These are phyloP conservation scores for Apoda limacodes DNA, from an alignment of 2,888 invertebrate genomes.

Conservation along the genomic window DNA sequence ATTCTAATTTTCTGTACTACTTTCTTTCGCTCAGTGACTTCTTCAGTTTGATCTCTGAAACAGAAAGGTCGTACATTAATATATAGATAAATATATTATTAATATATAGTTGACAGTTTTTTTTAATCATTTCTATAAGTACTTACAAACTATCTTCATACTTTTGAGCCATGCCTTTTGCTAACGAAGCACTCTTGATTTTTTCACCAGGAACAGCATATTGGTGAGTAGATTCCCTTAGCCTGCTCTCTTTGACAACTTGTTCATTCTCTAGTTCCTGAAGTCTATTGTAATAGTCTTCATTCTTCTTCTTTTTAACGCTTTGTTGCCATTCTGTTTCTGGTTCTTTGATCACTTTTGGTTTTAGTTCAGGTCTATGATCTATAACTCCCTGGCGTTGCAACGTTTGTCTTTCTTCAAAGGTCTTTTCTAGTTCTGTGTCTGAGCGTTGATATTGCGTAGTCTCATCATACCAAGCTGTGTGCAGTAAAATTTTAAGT, in stretches of 20 bases:
- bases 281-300: conserved; percentile 85
- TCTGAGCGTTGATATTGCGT: conserved; percentile 86
- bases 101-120: background rate
- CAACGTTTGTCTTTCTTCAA: conserved; percentile 83
- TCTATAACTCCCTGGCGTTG: conserved; percentile 75
- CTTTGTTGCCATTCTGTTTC: conserved; percentile 89
- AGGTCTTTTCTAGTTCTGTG: conserved; percentile 87
- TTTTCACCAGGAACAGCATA: conserved; percentile 89
- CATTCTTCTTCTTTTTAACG: conserved; percentile 83
- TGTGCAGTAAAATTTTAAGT: conserved; percentile 21
- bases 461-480: conserved; percentile 94
- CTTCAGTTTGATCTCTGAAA: conserved; percentile 73
- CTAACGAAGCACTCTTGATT: conserved; percentile 78
- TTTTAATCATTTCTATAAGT: conserved; percentile 9
- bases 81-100: background rate
- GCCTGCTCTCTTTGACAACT: conserved; percentile 81
- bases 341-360: conserved; percentile 77
- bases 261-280: conserved; percentile 88
- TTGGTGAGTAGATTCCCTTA: conserved; percentile 83
- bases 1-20: conserved; percentile 66
- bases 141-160: conserved; percentile 89
- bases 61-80: conserved; percentile 2
- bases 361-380: conserved; percentile 73
- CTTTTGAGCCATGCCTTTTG: conserved; percentile 89
- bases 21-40: conserved; percentile 57